Evolutionary conservation across 2,888 invertebrate species (phyloP), one percentile per base, ranked within the genome.

Genomic region (Abrostola tripartita): DNA sequence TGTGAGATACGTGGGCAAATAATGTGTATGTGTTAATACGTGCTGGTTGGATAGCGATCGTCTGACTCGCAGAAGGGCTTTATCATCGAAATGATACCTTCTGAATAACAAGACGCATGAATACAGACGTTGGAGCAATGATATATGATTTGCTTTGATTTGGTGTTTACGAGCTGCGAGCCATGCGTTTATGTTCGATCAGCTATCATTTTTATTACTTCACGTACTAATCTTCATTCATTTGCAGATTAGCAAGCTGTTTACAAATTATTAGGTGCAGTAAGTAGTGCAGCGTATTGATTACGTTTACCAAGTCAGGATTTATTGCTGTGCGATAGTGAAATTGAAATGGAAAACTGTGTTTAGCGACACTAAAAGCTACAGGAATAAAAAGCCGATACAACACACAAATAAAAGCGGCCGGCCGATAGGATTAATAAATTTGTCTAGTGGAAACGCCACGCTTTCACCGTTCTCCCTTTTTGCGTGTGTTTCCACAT

Each of bases 401-500:
- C 84, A 87, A 81, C 74, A 85, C 75, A 84, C 84, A 85, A 87
- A 88, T 85, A 85, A 85, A 85, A 85, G 78, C 86, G 82, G 76
- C 84, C 84, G 78, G 81, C 87, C 90, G 88, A 90, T 91, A 90
- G 91, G 90, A 91, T 93, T 94, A 94, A 94, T 93, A 93, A 92
- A 93, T 94, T 92, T 90, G 93, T 93, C 90, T 90, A 89, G 91
- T 90, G 91, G 89, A 90, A 92, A 90, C 83, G 87, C 89, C 86
- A 85, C 90, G 93, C 90, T 93, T 93, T 92, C 92, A 90, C 90
- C 91, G 84, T 88, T 85, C 84, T 88, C 88, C 89, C 90, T 92
- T 92, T 92, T 88, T 92, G 90, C 90, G 92, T 91, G 92, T 93
- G 92, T 93, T 94, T 94, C 91, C 93, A 93, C 94, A 95, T 95